Conservation (phyloP, 1,140 invertebrate species). For the Drosophila athabasca region DNA sequence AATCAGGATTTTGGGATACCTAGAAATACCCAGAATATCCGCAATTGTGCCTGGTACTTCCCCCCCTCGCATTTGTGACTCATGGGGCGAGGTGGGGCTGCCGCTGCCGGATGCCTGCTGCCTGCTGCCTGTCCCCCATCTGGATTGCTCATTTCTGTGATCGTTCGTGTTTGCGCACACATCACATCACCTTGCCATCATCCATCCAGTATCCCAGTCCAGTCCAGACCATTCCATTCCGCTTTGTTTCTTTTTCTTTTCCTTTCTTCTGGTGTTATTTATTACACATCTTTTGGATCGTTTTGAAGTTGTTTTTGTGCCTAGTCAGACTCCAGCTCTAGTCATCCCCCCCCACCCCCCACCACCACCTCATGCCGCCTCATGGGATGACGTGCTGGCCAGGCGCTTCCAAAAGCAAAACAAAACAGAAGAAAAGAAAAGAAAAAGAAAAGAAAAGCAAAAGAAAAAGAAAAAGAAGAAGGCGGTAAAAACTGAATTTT, state of each 20-base stretch:
- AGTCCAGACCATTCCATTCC: conserved; percentile 44
- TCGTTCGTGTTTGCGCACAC: conserved; percentile 13
- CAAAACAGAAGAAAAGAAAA: conserved; percentile 9
- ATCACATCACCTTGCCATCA: too few species aligned
- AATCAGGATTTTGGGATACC: too few species aligned
- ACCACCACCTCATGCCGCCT: background rate
- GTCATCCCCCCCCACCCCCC: too few species aligned
- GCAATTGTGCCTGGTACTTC: too few species aligned
- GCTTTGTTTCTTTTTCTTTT: conserved; percentile 43
- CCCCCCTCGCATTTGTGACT: too few species aligned
- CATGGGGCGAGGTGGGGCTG: too few species aligned
- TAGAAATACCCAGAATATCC: too few species aligned
- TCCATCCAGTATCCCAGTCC: conserved; percentile 13
- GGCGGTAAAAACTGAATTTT: conserved; percentile 61
- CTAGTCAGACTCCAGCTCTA: conserved; percentile 5
- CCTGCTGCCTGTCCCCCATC: too few species aligned
- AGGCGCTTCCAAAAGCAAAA: too few species aligned
- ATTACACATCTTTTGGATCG: conserved; percentile 64
- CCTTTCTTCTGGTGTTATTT: conserved; percentile 50
- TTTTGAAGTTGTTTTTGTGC: conserved; percentile 39
- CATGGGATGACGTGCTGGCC: conserved; percentile 28
- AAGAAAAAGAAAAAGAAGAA: conserved; percentile 44
- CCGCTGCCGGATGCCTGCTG: too few species aligned
- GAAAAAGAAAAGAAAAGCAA: conserved; percentile 15
- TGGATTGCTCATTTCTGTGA: background rate